phyloP scores from a whole-genome alignment of 2,113 vertebrate genomes.

The Engraulis encrasicolus region DNA sequence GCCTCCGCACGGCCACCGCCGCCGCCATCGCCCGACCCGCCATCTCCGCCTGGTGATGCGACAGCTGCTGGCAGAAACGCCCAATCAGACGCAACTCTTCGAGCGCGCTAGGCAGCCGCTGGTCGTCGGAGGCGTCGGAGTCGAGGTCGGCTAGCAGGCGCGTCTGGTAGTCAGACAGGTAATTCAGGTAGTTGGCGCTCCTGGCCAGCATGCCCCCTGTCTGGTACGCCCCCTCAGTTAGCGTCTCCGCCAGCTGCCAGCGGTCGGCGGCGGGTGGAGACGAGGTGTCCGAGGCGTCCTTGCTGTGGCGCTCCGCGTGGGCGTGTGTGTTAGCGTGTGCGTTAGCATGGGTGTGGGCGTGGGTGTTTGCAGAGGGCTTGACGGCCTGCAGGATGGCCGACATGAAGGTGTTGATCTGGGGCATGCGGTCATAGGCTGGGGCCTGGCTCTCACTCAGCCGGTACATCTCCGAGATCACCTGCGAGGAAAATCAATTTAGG shows the following conservation, averaged over 20 bases:
- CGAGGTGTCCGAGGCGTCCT: too few relatives aligned
- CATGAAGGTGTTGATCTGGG: conserved; percentile 55
- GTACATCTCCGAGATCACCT: conserved; percentile 57
- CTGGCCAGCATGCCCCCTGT: conserved; percentile 56
- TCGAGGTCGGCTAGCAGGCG: conserved; percentile 47
- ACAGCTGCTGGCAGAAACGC: conserved; percentile 50
- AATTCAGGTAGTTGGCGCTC: conserved; percentile 56
- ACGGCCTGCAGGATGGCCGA: conserved; percentile 55
- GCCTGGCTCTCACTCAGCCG: conserved; percentile 51
- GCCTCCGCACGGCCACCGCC: conserved; percentile 53
- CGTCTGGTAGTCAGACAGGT: conserved; percentile 58
- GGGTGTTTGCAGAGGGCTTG: conserved; percentile 40
- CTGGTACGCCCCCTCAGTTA: conserved; percentile 54
- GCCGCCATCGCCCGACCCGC: conserved; percentile 57
- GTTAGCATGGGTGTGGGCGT: too few relatives aligned
- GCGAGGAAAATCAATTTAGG: too few relatives aligned
- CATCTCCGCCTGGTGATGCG: conserved; percentile 58
- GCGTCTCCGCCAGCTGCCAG: conserved; percentile 45
- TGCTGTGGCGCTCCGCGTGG: too few relatives aligned
- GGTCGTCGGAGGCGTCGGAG: conserved; percentile 32
- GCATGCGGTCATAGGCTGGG: conserved; percentile 52
- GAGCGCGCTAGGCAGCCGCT: conserved; percentile 39
- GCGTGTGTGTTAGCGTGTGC: too few relatives aligned
- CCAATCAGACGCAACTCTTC: conserved; percentile 54
- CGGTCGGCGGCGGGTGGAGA: too few relatives aligned